These are phyloP conservation scores for Phortica variegata DNA, from an alignment of 1,140 invertebrate species.

Conservation along the genomic window DNA sequence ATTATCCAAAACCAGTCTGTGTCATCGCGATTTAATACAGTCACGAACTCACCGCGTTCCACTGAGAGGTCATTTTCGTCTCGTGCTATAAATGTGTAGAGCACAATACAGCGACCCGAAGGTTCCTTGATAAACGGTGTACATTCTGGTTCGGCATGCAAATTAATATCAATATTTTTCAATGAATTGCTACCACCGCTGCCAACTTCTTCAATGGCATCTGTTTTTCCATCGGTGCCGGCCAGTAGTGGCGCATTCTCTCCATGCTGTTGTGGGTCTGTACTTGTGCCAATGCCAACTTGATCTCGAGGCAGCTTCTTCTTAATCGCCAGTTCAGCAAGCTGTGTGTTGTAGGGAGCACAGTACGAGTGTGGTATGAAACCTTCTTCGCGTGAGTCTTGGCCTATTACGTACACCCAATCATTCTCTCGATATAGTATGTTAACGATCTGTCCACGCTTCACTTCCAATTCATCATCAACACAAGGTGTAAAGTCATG, in stretches of 20 bases:
- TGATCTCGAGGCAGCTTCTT: constrained; percentile 79
- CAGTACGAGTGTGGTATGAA: constrained; percentile 95
- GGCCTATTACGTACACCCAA: constrained; percentile 93
- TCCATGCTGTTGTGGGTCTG: constrained; percentile 34
- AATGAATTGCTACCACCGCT: constrained; percentile 15
- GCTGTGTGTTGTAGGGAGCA: constrained; percentile 77
- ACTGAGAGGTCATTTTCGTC: constrained; percentile 95
- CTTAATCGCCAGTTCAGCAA: constrained; percentile 75
- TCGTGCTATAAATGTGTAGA: constrained; percentile 89
- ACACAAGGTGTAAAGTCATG: constrained; percentile 94
- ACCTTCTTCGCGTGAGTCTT: constrained; percentile 84
- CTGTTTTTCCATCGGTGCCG: constrained; percentile 59
- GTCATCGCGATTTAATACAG: constrained; percentile 90
- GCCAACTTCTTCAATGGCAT: constrained; percentile 32
- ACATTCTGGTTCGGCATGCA: constrained; percentile 59
- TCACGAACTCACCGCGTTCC: constrained; percentile 90
- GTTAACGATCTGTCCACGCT: constrained; percentile 78
- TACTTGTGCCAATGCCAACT: constrained; percentile 20
- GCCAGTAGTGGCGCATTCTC: constrained; percentile 45
- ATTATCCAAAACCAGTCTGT: constrained; percentile 96
- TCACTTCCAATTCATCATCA: constrained; percentile 83
- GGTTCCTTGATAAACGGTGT: constrained; percentile 87
- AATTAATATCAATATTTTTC: constrained; percentile 60
- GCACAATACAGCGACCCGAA: constrained; percentile 84
- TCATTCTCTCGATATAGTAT: constrained; percentile 93